phyloP scores from a whole-genome alignment of 2,888 invertebrate species.

The Acanthoscelides obtectus region DNA sequence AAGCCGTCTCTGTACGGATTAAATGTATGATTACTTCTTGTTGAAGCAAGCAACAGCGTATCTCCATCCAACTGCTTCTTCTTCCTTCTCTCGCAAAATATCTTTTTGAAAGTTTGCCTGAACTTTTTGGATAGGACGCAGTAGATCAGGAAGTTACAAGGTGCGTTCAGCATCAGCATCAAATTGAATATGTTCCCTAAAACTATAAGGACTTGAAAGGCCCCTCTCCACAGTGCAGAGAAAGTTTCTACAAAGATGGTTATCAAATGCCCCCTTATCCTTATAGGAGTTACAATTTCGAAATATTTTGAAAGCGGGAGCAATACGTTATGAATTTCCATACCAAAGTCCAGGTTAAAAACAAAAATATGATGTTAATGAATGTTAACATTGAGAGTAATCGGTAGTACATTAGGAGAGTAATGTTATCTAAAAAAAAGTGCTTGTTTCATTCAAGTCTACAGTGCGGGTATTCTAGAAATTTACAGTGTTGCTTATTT shows the following conservation, averaged over 20 bases:
- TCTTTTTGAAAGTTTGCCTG: conserved; percentile 52
- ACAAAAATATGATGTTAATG: no score
- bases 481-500: no score
- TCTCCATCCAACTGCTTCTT: conserved; percentile 31
- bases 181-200: conserved; percentile 72
- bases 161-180: conserved; percentile 65
- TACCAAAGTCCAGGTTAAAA: no score
- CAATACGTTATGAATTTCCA: no score
- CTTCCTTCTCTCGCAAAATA: conserved; percentile 38
- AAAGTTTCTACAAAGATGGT: neutral
- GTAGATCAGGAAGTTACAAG: conserved; percentile 73
- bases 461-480: no score
- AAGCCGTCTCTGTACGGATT: conserved; percentile 34
- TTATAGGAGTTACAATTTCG: no score
- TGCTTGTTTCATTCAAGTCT: no score
- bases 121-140: conserved; percentile 73
- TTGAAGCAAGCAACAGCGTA: conserved; percentile 32
- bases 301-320: no score
- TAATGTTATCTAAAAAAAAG: no score
- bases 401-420: no score
- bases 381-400: no score
- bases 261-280: neutral
- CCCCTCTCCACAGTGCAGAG: neutral
- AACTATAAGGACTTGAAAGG: conserved; percentile 39
- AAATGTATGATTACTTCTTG: conserved; percentile 32